Percentiles rank a stretch among this genome's conserved stretches.
These are phyloP conservation scores for Taurulus bubalis DNA, from an alignment of 2,113 vertebrate genomes.

Conservation along the genomic window DNA sequence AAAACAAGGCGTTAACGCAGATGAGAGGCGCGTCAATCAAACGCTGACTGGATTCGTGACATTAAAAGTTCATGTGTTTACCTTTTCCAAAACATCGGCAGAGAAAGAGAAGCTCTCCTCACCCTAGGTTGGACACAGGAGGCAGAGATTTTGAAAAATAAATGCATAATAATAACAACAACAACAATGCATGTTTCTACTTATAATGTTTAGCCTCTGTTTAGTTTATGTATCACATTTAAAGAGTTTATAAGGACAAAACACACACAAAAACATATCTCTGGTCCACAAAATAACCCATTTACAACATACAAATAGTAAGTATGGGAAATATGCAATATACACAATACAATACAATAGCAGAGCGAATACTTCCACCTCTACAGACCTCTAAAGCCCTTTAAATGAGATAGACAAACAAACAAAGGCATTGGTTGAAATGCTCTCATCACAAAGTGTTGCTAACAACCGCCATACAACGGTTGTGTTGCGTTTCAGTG, in stretches of 20 bases:
- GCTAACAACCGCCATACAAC: too few relatives aligned
- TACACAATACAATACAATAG: too few relatives aligned
- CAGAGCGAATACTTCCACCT: too few relatives aligned
- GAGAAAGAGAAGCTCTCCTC: slow-evolving; percentile 85
- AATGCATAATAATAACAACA: neutral
- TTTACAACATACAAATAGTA: neutral
- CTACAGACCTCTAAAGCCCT: neutral
- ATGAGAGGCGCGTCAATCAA: neutral
- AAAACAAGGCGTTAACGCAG: neutral
- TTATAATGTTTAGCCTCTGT: neutral
- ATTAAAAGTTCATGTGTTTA: slow-evolving; percentile 67
- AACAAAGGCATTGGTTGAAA: neutral
- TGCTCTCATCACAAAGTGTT: too few relatives aligned
- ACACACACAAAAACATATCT: neutral
- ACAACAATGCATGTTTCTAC: neutral
- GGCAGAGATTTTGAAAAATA: neutral
- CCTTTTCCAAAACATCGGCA: slow-evolving; percentile 85
- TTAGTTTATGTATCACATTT: neutral
- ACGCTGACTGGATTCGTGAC: neutral
- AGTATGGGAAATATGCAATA: too few relatives aligned
- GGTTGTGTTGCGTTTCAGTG: too few relatives aligned
- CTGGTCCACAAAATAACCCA: neutral
- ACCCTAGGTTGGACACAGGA: slow-evolving; percentile 72
- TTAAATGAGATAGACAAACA: neutral
- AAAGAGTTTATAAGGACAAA: neutral